Percentiles rank a stretch among this genome's conserved stretches.
phyloP scores from a whole-genome alignment of 2,888 invertebrate genomes.

The Drosophila mercatorum region DNA sequence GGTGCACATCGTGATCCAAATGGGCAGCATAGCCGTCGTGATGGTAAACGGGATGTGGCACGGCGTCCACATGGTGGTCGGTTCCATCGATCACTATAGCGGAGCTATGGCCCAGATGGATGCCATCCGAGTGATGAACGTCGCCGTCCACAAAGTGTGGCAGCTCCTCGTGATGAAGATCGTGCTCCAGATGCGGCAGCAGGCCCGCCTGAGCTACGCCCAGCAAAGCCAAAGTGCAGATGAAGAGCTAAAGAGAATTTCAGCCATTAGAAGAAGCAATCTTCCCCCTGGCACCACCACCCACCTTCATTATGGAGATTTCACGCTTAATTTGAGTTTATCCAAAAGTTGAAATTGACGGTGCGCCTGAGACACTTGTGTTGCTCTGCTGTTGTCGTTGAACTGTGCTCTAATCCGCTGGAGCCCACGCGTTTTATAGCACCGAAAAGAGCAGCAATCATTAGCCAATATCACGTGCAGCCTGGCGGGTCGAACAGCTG shows the following conservation, averaged over 20 bases:
- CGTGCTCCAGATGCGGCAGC: slow-evolving; percentile 74
- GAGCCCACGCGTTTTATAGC: slow-evolving; percentile 79
- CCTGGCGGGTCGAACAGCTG: slow-evolving; percentile 11
- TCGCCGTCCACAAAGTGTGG: slow-evolving; percentile 73
- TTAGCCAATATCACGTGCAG: slow-evolving; percentile 64
- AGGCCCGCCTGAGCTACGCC: slow-evolving; percentile 79
- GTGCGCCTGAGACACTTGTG: slow-evolving; percentile 62
- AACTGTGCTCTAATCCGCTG: slow-evolving; percentile 73
- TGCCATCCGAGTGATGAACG: slow-evolving; percentile 70
- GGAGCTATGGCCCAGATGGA: slow-evolving; percentile 81
- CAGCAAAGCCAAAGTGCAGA: slow-evolving; percentile 81
- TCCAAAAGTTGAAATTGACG: slow-evolving; percentile 71
- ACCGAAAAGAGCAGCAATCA: slow-evolving; percentile 21
- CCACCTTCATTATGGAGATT: slow-evolving; percentile 83
- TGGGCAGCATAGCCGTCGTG: slow-evolving; percentile 70
- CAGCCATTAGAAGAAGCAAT: slow-evolving; percentile 6
- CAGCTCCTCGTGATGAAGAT: slow-evolving; percentile 68
- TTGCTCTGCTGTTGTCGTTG: slow-evolving; percentile 69
- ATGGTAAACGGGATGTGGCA: slow-evolving; percentile 75
- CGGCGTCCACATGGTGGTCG: slow-evolving; percentile 63
- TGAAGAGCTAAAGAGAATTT: slow-evolving; percentile 64
- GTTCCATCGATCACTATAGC: slow-evolving; percentile 79
- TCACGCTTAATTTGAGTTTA: slow-evolving; percentile 78
- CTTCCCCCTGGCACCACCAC: slow-evolving; percentile 20
- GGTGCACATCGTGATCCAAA: slow-evolving; percentile 65